Percentiles rank a stretch among this genome's conserved stretches.
Conservation (phyloP, 2,113 vertebrate genomes). For the Eolophus roseicapilla region DNA sequence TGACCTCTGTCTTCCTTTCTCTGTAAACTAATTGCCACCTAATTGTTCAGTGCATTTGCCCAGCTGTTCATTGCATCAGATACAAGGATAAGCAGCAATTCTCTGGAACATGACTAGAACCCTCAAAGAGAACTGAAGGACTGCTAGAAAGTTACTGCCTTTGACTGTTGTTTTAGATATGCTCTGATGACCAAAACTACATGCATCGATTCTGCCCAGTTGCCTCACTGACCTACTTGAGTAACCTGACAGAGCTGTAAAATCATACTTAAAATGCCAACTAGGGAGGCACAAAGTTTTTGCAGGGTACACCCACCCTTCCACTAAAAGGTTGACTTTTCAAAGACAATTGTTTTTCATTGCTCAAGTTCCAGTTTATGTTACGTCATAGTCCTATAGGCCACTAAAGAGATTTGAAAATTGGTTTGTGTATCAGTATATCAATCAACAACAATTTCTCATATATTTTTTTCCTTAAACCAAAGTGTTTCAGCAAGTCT, state of each 20-base stretch:
- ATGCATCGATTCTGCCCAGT: background rate
- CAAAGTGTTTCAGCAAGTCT: background rate
- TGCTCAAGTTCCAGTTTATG: background rate
- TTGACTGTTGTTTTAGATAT: background rate
- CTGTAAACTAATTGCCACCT: background rate
- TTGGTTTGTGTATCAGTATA: background rate
- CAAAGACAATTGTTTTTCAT: background rate
- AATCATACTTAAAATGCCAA: background rate
- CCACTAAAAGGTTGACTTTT: background rate
- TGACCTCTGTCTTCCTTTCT: background rate
- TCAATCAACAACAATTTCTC: background rate
- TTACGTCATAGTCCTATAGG: background rate
- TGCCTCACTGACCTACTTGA: background rate
- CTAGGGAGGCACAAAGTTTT: background rate
- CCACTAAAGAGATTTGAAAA: background rate
- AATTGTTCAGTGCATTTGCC: background rate
- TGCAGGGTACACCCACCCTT: background rate
- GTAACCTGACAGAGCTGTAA: background rate
- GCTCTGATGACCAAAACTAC: background rate
- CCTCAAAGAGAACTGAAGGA: background rate
- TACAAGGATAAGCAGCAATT: background rate
- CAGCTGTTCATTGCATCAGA: background rate
- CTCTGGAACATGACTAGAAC: background rate
- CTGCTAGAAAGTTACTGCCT: background rate
- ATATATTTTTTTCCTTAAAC: background rate